phyloP scores from a whole-genome alignment of 64 coral and sea anemone species.

The Stichodactyla mertensii region DNA sequence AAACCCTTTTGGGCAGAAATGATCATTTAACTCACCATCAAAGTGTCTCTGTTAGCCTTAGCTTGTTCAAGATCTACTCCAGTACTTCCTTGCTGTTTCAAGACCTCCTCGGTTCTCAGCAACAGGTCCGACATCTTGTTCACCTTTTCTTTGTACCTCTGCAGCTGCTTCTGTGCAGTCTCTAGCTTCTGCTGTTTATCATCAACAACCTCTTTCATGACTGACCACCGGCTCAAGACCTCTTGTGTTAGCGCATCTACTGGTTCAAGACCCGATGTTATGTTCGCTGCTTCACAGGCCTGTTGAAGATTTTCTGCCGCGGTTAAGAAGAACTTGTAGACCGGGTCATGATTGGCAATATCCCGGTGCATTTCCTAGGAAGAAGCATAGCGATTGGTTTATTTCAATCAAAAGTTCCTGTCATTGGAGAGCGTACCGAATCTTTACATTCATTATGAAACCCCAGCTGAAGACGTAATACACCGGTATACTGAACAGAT shows the following conservation, averaged over 20 bases:
- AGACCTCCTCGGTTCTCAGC: constrained; percentile 46
- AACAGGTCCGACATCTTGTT: constrained; percentile 45
- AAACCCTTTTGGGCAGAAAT: too few relatives aligned
- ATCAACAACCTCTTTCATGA: constrained; percentile 68
- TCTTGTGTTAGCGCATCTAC: constrained; percentile 70
- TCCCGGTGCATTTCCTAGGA: constrained; percentile 80
- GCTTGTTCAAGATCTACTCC: constrained; percentile 63
- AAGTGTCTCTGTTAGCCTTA: constrained; percentile 63
- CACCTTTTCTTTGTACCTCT: constrained; percentile 46
- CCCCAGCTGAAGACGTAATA: too few relatives aligned
- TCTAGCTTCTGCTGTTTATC: constrained; percentile 66
- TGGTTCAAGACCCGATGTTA: constrained; percentile 71
- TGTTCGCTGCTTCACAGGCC: constrained; percentile 65
- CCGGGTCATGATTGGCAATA: constrained; percentile 74
- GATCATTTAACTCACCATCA: constrained; percentile 46
- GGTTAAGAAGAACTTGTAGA: constrained; percentile 79
- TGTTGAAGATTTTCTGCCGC: constrained; percentile 58
- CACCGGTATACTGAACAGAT: too few relatives aligned
- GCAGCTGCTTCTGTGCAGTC: constrained; percentile 55
- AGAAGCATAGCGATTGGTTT: not conserved
- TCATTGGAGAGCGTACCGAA: too few relatives aligned
- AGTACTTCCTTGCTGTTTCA: constrained; percentile 36
- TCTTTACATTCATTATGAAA: too few relatives aligned
- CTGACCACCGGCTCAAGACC: constrained; percentile 76
- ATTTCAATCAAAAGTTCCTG: not conserved